Conservation (phyloP, 2,797 vertebrate genomes). For the Acomys russatus region DNA sequence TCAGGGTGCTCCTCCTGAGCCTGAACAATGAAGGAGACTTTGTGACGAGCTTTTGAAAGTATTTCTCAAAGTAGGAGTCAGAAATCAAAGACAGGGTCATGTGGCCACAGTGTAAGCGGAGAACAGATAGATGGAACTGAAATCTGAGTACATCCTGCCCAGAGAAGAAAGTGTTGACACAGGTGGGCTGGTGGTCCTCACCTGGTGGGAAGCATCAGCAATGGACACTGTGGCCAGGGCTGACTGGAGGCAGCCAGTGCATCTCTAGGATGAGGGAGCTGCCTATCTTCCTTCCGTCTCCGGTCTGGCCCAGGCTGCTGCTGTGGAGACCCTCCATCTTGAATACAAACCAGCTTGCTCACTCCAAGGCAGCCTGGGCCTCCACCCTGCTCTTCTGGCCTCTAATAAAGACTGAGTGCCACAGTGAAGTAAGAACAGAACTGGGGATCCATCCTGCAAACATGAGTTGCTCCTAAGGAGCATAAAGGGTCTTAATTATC, state of each 20-base stretch:
- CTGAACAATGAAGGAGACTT: neutral
- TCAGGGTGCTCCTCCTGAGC: neutral
- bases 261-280: neutral
- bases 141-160: neutral
- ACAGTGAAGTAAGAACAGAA: slow-evolving; percentile 11
- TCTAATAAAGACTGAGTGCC: neutral
- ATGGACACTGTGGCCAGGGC: neutral
- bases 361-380: neutral
- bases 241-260: neutral
- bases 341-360: neutral
- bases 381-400: neutral
- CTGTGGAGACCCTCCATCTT: neutral
- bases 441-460: neutral
- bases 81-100: neutral
- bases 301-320: neutral
- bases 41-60: neutral
- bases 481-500: slow-evolving; percentile 73
- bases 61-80: neutral
- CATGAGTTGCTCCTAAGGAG: slow-evolving; percentile 65
- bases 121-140: slow-evolving; percentile 37
- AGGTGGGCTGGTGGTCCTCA: neutral
- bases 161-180: neutral
- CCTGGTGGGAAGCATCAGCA: neutral
- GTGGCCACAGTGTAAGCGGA: neutral
- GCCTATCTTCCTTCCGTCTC: neutral